Evolutionary conservation across 1,140 invertebrate species (phyloP).

Genomic region (Phymorhynchus buccinoides): DNA sequence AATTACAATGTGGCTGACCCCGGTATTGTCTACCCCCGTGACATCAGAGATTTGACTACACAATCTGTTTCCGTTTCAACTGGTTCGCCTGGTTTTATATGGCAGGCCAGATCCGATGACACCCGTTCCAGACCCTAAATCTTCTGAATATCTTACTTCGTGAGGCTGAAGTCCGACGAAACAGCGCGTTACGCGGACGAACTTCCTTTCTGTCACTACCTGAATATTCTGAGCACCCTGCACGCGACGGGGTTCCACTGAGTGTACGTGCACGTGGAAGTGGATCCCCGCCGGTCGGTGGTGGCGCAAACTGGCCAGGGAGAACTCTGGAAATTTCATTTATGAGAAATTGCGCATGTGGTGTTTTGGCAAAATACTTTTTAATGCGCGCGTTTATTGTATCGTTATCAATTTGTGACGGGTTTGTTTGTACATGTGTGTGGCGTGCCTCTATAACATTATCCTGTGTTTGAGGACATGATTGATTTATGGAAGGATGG

Average conservation of each 20-base stretch:
- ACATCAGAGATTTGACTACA: not conserved
- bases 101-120: not conserved
- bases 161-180: not conserved
- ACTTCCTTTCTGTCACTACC: not conserved
- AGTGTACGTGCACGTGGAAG: constrained; percentile 33
- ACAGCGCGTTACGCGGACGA: not conserved
- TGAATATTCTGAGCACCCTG: constrained; percentile 31
- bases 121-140: not conserved
- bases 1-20: not conserved
- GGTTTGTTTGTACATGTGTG: too few species aligned
- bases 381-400: too few species aligned
- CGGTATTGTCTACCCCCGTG: constrained; percentile 13
- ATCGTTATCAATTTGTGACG: too few species aligned
- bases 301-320: constrained; percentile 15
- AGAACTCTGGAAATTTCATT: too few species aligned
- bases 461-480: too few species aligned
- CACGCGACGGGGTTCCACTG: constrained; percentile 25
- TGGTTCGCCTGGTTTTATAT: constrained; percentile 29
- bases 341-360: too few species aligned
- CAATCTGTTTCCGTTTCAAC: not conserved
- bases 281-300: constrained; percentile 15
- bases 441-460: too few species aligned
- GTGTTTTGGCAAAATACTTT: too few species aligned
- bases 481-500: too few species aligned
- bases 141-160: constrained; percentile 32